A percentile compares a stretch with the other conserved stretches of the same genome.
phyloP scores from a whole-genome alignment of 2,113 vertebrate genomes.

The Struthidea cinerea region DNA sequence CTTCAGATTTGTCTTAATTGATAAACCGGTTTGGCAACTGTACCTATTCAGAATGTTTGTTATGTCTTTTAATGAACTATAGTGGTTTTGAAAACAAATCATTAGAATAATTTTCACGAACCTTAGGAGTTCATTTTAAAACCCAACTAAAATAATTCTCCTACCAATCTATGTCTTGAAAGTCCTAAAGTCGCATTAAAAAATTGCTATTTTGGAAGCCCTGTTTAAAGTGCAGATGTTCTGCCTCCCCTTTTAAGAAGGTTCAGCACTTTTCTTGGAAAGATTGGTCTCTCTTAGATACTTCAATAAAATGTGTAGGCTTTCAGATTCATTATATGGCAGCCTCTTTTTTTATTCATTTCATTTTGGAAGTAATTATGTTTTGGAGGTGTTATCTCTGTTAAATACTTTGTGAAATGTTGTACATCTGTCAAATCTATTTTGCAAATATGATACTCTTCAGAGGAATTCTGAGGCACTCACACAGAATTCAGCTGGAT shows the following conservation, averaged over 20 bases:
- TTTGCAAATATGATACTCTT: slow-evolving; percentile 3
- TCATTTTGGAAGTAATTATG: background rate
- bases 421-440: slow-evolving; percentile 4
- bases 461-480: slow-evolving; percentile 3
- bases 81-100: background rate
- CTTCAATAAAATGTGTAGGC: background rate
- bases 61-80: background rate
- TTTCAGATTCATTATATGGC: background rate
- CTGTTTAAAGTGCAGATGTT: background rate
- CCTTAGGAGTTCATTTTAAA: background rate
- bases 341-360: background rate
- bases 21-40: background rate
- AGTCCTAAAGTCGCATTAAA: background rate
- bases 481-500: slow-evolving; percentile 18
- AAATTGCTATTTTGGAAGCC: background rate
- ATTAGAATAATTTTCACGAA: background rate
- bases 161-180: background rate
- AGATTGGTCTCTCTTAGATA: background rate
- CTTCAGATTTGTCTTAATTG: background rate
- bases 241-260: background rate
- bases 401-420: slow-evolving; percentile 4
- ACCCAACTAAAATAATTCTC: background rate
- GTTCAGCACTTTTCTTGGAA: background rate
- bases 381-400: slow-evolving; percentile 18
- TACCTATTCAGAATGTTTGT: background rate